Base-by-base conservation (phyloP, 2,888 invertebrate species). In the Xylophagus ater region DNA sequence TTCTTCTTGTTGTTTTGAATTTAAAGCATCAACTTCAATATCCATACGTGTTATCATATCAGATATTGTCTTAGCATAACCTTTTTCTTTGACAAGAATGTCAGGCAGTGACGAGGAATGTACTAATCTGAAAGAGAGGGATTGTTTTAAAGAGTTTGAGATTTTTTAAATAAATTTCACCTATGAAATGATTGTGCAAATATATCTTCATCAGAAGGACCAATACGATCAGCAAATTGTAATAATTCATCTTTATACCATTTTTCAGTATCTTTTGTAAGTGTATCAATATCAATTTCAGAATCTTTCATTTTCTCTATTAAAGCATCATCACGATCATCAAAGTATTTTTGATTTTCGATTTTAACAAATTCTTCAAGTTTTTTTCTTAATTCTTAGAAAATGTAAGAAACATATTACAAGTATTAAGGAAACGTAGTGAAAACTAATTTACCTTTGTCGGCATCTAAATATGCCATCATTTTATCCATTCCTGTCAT, bases 21-120 rank as follows among this genome's bases (percentile, higher is more conserved):
- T 82, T 4, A 88, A 64, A 35, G 73, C 70, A 43, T 73, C 69
- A 15, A 86, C 76, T 57, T 82, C 79, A 21, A 73, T 73, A 57
- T 85, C 80, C 56, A 85, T 78, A 50, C 78, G 75, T 43, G 77
- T 70, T 31, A 79, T 72, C 54, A 83, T 76, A 52, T 78, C 77
- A 37, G 78, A 73, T 13, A 90, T 81, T 25, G 80, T 79, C 53
- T 81, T 75, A 1, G 92, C 87, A 60, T 88, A 88, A 10, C 81
- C 76, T 54, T 88, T 84, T 61, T 94, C 93, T 23, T 87, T 77
- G 53, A 86, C 83, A 14, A 94, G 69, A 56, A 94, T 83, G 0
- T 86, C 84, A 56, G 89, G 87, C 17, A 93, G 65, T 0, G 87
- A 87, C 0, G 85, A 82, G 0, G 89, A 89, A 60, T 88, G 88